phyloP scores from a whole-genome alignment of 2,888 invertebrate species.

The Auanema sp. region DNA sequence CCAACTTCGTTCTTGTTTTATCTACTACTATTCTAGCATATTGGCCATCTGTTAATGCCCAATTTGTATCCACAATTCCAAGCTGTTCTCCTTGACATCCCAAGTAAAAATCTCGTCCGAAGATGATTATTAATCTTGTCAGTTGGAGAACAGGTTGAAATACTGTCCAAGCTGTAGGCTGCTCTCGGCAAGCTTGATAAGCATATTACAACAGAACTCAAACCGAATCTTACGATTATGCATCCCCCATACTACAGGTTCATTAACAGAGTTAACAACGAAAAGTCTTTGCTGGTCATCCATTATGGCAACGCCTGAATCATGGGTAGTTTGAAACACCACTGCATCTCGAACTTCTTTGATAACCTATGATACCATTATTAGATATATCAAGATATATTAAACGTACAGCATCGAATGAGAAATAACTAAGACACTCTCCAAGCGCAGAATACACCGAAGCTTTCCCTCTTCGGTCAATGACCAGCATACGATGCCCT shows the following conservation, averaged over 20 bases:
- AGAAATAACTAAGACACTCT: conserved; percentile 29
- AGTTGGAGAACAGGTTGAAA: conserved; percentile 36
- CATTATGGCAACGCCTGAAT: conserved; percentile 43
- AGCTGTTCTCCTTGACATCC: conserved; percentile 42
- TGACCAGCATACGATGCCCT: conserved; percentile 38
- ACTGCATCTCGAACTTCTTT: conserved; percentile 11
- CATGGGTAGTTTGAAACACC: conserved; percentile 24
- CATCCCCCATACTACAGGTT: conserved; percentile 45
- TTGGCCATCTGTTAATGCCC: conserved; percentile 19
- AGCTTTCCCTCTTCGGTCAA: conserved; percentile 27
- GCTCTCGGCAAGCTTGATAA: conserved; percentile 26
- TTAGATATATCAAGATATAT: background rate
- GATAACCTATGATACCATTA: conserved; percentile 11
- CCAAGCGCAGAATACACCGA: conserved; percentile 31
- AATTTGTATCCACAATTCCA: conserved; percentile 11
- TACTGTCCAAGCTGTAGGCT: conserved; percentile 38
- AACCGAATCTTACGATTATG: conserved; percentile 23
- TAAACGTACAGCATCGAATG: conserved; percentile 22
- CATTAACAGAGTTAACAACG: conserved; percentile 43
- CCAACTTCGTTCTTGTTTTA: conserved; percentile 11
- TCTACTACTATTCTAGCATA: conserved; percentile 13
- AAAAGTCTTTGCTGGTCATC: conserved; percentile 40
- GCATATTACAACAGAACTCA: background rate
- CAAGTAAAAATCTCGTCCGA: conserved; percentile 33
- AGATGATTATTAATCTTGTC: conserved; percentile 35